A percentile compares a stretch with the other conserved stretches of the same genome.
phyloP scores from a whole-genome alignment of 2,113 vertebrate genomes.

The Lamprologus lemairii region DNA sequence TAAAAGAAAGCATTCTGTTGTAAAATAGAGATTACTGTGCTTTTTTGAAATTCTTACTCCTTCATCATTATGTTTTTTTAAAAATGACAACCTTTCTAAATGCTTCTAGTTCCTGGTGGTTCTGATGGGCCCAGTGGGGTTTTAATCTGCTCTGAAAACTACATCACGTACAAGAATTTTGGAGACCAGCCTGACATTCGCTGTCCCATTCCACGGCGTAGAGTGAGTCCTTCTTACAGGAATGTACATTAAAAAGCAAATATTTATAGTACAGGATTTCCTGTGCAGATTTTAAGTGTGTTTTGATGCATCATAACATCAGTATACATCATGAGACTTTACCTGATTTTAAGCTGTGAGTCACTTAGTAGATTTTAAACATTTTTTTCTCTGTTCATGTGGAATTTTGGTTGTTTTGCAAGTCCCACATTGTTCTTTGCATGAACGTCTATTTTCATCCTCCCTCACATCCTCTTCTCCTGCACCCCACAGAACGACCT shows the following conservation, averaged over 20 bases:
- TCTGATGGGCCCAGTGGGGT: slow-evolving; percentile 96
- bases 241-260: not conserved
- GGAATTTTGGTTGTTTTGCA: not conserved
- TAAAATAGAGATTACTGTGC: not conserved
- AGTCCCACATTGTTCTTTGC: not conserved
- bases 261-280: not conserved
- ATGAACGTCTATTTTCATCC: not conserved
- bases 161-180: slow-evolving; percentile 98
- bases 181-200: slow-evolving; percentile 98
- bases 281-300: not conserved
- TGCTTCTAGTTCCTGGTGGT: slow-evolving; percentile 86
- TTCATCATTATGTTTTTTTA: not conserved
- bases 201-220: slow-evolving; percentile 93
- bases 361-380: not conserved
- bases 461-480: not conserved
- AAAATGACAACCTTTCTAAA: not conserved
- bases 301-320: not conserved
- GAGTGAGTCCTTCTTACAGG: slow-evolving; percentile 74
- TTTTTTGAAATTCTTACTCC: not conserved
- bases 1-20: not conserved
- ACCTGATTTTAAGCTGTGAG: not conserved
- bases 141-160: slow-evolving; percentile 98
- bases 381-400: not conserved
- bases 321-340: not conserved
- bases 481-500: slow-evolving; percentile 82